Evolutionary conservation across 2,113 vertebrate species (phyloP).

Genomic region (Ascaphus truei): DNA sequence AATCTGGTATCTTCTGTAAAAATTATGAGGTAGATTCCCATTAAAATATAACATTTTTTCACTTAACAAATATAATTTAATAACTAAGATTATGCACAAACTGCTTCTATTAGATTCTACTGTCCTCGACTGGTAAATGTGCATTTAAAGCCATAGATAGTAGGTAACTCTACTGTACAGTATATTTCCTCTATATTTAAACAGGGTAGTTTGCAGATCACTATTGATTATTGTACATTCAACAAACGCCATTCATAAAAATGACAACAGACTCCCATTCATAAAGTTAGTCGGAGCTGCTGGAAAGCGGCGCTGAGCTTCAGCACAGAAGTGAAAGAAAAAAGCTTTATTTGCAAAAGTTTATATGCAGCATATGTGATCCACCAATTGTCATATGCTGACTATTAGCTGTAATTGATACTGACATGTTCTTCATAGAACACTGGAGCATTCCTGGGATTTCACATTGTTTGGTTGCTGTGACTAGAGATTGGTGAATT

Average conservation of each 20-base stretch:
- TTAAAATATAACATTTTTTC: too few species aligned
- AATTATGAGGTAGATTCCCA: too few species aligned
- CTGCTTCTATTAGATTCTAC: too few species aligned
- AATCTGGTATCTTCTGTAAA: too few species aligned
- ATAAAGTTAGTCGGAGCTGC: neutral
- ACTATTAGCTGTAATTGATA: neutral
- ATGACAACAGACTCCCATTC: slow-evolving; percentile 10
- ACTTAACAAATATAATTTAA: too few species aligned
- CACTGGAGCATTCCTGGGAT: neutral
- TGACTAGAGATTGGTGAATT: too few species aligned
- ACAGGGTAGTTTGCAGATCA: neutral
- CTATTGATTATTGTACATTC: neutral
- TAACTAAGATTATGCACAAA: too few species aligned
- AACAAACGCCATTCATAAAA: neutral
- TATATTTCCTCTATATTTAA: neutral
- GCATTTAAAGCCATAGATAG: neutral
- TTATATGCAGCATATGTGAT: neutral
- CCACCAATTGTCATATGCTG: neutral
- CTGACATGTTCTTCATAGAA: neutral
- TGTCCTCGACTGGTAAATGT: too few species aligned
- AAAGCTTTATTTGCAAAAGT: neutral
- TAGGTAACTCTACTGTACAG: neutral
- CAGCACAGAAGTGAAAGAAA: neutral
- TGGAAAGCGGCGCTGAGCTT: slow-evolving; percentile 2
- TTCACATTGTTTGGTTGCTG: neutral